These are phyloP conservation scores for Tinamus major DNA, from an alignment of 2,797 vertebrate species.

Conservation along the genomic window DNA sequence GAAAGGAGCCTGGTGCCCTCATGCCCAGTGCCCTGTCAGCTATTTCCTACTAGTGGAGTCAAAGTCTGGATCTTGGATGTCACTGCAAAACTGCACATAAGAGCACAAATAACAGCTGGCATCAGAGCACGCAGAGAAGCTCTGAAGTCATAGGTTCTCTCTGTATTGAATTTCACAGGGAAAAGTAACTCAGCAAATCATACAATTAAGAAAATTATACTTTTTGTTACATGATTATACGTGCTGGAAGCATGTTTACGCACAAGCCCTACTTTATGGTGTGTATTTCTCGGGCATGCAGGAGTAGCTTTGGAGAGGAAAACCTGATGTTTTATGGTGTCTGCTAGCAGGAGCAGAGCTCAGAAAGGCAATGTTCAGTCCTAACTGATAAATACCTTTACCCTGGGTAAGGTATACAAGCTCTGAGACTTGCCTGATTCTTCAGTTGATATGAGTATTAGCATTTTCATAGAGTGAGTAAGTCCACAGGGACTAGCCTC, in stretches of 20 bases:
- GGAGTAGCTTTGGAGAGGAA: background rate
- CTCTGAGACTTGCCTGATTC: background rate
- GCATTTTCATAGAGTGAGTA: background rate
- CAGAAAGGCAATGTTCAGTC: background rate
- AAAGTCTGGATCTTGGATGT: background rate
- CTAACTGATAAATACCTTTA: background rate
- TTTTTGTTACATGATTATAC: background rate
- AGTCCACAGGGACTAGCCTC: background rate
- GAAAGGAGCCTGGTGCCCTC: background rate
- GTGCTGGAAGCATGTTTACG: background rate
- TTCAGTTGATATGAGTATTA: background rate
- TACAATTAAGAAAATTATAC: slow-evolving; percentile 19
- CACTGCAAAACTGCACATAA: rapidly evolving
- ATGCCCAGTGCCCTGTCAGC: background rate
- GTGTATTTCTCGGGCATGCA: background rate
- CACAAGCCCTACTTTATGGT: background rate
- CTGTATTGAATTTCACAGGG: background rate
- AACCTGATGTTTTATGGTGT: background rate
- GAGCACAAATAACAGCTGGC: background rate
- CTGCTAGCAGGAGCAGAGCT: background rate
- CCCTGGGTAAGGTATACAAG: background rate
- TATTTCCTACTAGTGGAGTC: background rate
- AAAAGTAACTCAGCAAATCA: slow-evolving; percentile 9
- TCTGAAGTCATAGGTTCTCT: background rate
- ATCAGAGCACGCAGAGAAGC: background rate